Evolutionary conservation across 2,797 vertebrate species (phyloP).

Genomic region (Decapterus maruadsi): DNA sequence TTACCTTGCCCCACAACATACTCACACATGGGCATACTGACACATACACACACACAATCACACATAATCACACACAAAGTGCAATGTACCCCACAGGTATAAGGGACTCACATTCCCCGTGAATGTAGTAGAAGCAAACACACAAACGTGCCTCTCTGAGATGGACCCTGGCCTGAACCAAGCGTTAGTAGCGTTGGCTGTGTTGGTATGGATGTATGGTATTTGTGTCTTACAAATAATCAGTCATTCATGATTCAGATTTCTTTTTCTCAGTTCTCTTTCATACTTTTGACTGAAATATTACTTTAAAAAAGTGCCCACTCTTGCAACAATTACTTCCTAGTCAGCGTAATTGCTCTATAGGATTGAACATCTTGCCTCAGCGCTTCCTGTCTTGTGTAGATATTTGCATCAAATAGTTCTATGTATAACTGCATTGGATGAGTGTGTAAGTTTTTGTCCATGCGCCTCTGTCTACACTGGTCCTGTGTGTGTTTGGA

Average conservation of each 20-base stretch:
- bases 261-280: not conserved
- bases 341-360: not conserved
- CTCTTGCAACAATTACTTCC: not conserved
- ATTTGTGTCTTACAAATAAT: too few relatives aligned
- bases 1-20: conserved; percentile 68
- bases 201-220: not conserved
- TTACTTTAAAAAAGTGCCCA: not conserved
- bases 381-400: not conserved
- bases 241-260: too few relatives aligned
- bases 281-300: not conserved
- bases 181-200: not conserved
- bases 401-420: not conserved
- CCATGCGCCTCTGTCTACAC: conserved; percentile 6
- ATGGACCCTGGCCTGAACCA: not conserved
- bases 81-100: too few relatives aligned
- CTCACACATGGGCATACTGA: conserved; percentile 5
- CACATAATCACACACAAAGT: not conserved
- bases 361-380: not conserved
- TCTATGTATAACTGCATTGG: conserved; percentile 2
- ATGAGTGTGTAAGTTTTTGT: not conserved
- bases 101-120: too few relatives aligned
- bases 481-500: conserved; percentile 38
- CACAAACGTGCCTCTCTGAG: not conserved
- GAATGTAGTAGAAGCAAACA: too few relatives aligned
- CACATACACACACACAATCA: not conserved